Evolutionary conservation across 2,113 vertebrate genomes (phyloP).

Genomic region (Pygoscelis antarcticus): DNA sequence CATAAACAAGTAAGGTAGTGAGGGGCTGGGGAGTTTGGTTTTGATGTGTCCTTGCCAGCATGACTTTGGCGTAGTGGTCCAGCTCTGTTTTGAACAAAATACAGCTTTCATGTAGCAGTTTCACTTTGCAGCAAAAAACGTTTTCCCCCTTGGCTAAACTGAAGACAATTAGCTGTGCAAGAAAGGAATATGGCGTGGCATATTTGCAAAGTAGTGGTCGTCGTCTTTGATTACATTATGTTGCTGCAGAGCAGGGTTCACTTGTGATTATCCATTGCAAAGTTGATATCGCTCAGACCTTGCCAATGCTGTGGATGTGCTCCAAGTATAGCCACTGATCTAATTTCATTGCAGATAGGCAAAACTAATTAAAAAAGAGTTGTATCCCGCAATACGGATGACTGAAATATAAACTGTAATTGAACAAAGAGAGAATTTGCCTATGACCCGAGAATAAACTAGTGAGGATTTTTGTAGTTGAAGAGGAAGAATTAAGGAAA

Average conservation of each 20-base stretch:
- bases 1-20: not conserved
- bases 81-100: not conserved
- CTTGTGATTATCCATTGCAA: not conserved
- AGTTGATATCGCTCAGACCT: not conserved
- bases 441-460: not conserved
- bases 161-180: not conserved
- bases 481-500: not conserved
- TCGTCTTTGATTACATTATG: not conserved
- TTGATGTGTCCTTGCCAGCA: not conserved
- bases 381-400: not conserved
- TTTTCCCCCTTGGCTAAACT: not conserved
- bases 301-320: not conserved
- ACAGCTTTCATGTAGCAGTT: not conserved
- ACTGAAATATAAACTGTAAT: not conserved
- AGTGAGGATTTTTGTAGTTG: not conserved
- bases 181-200: not conserved
- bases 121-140: not conserved
- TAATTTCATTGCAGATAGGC: not conserved
- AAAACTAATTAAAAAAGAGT: conserved; percentile 15
- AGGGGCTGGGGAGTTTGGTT: not conserved
- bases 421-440: not conserved
- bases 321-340: not conserved
- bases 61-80: not conserved
- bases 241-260: not conserved
- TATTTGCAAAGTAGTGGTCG: not conserved